A percentile compares a stretch with the other conserved stretches of the same genome.
phyloP scores from a whole-genome alignment of 2,888 invertebrate species.

The Lacanobia wlatinum region DNA sequence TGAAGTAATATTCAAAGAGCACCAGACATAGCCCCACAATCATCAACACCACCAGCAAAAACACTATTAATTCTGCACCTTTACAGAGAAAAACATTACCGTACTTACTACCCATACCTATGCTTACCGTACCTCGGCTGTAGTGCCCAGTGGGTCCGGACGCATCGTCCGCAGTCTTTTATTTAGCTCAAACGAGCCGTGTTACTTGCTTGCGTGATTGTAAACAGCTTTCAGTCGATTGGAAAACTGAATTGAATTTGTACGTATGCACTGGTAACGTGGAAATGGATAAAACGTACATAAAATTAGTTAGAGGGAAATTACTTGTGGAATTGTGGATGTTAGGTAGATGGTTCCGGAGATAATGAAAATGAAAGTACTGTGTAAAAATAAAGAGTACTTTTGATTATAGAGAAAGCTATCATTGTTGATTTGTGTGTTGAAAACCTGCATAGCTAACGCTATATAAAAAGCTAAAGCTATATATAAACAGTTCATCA shows the following conservation, averaged over 20 bases:
- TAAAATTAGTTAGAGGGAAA: conserved; percentile 30
- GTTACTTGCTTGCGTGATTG: conserved; percentile 64
- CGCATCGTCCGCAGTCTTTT: conserved; percentile 59
- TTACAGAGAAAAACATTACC: conserved; percentile 41
- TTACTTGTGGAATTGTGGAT: background rate
- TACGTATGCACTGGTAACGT: conserved; percentile 46
- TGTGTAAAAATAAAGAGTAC: background rate
- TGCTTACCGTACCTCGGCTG: background rate
- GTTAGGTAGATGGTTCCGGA: background rate
- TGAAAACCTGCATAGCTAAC: no score
- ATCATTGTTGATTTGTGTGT: no score
- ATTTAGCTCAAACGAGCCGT: conserved; percentile 66
- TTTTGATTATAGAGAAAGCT: no score
- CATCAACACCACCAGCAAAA: conserved; percentile 3
- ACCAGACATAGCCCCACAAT: background rate
- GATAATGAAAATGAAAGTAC: background rate
- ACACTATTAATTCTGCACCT: conserved; percentile 4
- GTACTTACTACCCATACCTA: conserved; percentile 6
- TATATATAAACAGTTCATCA: no score
- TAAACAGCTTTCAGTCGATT: conserved; percentile 72
- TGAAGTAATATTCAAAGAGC: background rate
- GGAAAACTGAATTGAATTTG: conserved; percentile 71
- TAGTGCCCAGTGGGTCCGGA: conserved; percentile 35
- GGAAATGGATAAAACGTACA: conserved; percentile 29
- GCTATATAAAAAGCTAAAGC: no score